phyloP scores from a whole-genome alignment of 2,888 invertebrate species.

The Harmothoe impar region DNA sequence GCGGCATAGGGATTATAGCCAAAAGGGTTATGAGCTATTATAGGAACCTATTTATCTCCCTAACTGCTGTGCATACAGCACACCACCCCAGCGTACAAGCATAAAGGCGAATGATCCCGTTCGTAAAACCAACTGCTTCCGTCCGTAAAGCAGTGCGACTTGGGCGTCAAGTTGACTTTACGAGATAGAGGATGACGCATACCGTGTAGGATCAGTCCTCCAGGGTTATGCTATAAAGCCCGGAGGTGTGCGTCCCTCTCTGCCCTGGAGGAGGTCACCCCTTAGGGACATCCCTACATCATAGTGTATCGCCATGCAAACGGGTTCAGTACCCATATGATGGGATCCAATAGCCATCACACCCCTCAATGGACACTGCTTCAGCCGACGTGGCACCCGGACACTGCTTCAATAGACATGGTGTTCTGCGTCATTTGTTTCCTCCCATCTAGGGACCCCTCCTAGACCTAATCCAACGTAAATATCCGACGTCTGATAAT shows the following conservation, averaged over 20 bases:
- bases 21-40: too few species aligned
- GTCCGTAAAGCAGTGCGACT: slow-evolving; percentile 23
- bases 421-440: neutral
- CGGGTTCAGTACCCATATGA: slow-evolving; percentile 29
- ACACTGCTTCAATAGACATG: neutral
- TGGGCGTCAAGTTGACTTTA: slow-evolving; percentile 9
- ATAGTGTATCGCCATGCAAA: slow-evolving; percentile 30
- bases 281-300: slow-evolving; percentile 36
- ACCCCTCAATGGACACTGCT: slow-evolving; percentile 7
- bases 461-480: neutral
- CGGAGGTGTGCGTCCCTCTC: neutral
- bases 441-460: neutral
- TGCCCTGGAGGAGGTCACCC: slow-evolving; percentile 6
- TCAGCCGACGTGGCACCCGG: neutral
- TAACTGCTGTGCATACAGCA: neutral
- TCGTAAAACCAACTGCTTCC: slow-evolving; percentile 52
- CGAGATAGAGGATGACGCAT: slow-evolving; percentile 9
- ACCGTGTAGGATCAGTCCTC: slow-evolving; percentile 3
- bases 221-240: neutral
- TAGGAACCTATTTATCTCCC: neutral
- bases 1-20: too few species aligned
- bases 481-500: neutral
- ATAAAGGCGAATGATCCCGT: slow-evolving; percentile 51
- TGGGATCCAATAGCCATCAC: slow-evolving; percentile 43
- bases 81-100: neutral